phyloP scores from a whole-genome alignment of 2,113 vertebrate species.

The Pao palembangensis region DNA sequence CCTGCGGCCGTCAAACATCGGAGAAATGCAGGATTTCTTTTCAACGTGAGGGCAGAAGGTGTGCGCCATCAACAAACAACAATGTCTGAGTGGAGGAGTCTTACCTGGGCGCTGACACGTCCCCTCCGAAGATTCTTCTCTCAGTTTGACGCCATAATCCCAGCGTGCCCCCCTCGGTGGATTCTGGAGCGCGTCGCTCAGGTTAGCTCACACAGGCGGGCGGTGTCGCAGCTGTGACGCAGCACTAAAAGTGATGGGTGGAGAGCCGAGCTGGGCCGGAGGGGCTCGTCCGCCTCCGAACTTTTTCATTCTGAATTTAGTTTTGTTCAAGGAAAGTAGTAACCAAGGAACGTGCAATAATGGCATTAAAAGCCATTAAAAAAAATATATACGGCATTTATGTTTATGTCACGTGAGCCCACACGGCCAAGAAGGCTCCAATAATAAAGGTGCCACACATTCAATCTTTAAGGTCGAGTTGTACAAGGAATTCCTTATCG shows the following conservation, averaged over 20 bases:
- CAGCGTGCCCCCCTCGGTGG: slow-evolving; percentile 28
- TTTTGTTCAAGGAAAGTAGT: no score
- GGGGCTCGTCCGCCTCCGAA: no score
- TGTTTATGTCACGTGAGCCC: no score
- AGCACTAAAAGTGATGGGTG: slow-evolving; percentile 54
- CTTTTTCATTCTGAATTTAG: no score
- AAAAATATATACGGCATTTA: no score
- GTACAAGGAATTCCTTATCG: neutral
- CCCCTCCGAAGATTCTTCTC: neutral
- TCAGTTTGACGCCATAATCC: slow-evolving; percentile 13
- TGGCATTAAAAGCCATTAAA: no score
- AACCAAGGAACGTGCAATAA: no score
- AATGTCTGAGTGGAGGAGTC: neutral
- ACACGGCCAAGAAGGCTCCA: neutral
- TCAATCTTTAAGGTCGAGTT: neutral
- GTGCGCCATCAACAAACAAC: no score
- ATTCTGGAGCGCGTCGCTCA: slow-evolving; percentile 18
- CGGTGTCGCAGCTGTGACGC: slow-evolving; percentile 68
- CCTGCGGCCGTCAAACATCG: neutral
- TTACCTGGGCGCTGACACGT: slow-evolving; percentile 48
- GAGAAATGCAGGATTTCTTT: neutral
- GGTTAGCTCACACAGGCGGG: slow-evolving; percentile 53
- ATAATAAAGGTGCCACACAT: neutral
- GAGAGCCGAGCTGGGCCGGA: slow-evolving; percentile 40
- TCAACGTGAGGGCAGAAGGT: no score